phyloP scores from a whole-genome alignment of 2,113 vertebrate species.

The Myocastor coypus region DNA sequence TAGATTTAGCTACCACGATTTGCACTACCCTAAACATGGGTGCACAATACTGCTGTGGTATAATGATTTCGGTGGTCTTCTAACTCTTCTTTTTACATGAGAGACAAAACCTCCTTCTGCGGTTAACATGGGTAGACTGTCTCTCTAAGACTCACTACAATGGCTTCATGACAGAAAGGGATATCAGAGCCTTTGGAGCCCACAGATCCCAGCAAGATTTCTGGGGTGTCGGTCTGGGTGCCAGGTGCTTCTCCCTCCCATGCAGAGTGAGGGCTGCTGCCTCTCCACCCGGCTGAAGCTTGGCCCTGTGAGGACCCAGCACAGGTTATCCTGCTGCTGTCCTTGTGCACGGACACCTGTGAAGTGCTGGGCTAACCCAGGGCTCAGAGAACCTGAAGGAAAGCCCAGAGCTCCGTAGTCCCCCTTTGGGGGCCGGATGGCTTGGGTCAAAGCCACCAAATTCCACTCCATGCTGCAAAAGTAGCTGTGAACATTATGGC shows the following conservation, averaged over 20 bases:
- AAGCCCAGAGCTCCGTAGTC: no score
- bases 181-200: not conserved
- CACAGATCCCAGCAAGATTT: accelerated
- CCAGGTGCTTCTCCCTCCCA: not conserved
- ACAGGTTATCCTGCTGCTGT: accelerated
- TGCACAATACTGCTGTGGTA: no score
- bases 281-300: accelerated
- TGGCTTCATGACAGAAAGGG: not conserved
- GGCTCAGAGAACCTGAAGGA: not conserved
- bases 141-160: not conserved
- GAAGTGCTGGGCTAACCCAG: accelerated
- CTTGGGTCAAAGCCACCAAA: accelerated
- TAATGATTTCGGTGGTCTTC: no score
- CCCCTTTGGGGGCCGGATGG: not conserved
- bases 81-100: accelerated
- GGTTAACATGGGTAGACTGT: accelerated
- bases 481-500: no score
- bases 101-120: accelerated
- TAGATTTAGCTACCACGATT: no score
- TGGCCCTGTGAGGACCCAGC: accelerated
- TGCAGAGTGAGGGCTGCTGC: accelerated
- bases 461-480: not conserved
- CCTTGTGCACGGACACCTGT: accelerated
- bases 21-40: no score
- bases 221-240: accelerated